These are phyloP conservation scores for Phyllotis vaccarum DNA, from an alignment of 2,797 vertebrate genomes.

Conservation along the genomic window DNA sequence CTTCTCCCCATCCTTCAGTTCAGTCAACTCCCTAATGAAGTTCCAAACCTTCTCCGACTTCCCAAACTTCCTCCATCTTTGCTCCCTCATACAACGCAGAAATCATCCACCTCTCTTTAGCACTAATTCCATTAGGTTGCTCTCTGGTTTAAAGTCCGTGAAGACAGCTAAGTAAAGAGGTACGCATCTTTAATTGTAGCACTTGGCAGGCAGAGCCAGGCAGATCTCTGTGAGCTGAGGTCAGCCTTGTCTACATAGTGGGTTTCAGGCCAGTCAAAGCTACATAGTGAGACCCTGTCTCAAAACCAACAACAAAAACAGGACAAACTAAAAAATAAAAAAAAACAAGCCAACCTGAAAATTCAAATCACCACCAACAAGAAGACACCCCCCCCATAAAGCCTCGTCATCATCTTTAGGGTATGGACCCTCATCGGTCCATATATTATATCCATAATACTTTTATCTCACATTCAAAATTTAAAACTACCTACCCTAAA, in stretches of 20 bases:
- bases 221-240: not conserved
- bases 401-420: not conserved
- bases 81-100: not conserved
- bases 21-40: too few relatives aligned
- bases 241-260: not conserved
- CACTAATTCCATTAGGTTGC: not conserved
- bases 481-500: not conserved
- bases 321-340: not conserved
- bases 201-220: not conserved
- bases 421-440: not conserved
- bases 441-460: not conserved
- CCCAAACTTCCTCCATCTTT: not conserved
- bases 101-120: not conserved
- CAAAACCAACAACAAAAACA: not conserved
- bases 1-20: too few relatives aligned
- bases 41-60: not conserved
- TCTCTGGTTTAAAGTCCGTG: not conserved
- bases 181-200: not conserved
- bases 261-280: not conserved
- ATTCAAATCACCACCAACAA: not conserved
- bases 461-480: not conserved
- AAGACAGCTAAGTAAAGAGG: not conserved
- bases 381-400: not conserved
- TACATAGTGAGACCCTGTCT: not conserved
- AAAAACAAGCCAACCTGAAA: not conserved